Conservation (phyloP, 2,797 vertebrate genomes). For the Garrulus glandarius region DNA sequence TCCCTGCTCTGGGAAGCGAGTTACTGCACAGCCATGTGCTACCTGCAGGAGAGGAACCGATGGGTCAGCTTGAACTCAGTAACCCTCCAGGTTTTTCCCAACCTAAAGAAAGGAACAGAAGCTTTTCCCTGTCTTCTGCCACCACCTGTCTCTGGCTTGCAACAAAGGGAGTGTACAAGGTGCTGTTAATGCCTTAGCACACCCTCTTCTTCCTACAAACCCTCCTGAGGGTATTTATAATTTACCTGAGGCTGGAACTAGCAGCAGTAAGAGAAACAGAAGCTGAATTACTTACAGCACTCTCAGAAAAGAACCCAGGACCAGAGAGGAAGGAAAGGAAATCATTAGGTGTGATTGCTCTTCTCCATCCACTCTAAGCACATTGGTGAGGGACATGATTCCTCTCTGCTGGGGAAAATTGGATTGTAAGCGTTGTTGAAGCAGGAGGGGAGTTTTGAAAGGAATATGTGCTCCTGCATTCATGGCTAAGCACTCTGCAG, state of each 20-base stretch:
- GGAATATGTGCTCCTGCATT: constrained; percentile 1
- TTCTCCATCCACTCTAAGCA: constrained; percentile 28
- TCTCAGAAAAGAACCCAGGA: not conserved
- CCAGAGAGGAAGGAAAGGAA: constrained; percentile 26
- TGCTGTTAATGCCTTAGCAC: not conserved
- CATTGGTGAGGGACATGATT: constrained; percentile 47
- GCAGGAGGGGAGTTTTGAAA: constrained; percentile 55
- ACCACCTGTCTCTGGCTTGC: not conserved
- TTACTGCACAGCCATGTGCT: not conserved
- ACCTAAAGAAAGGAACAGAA: not conserved
- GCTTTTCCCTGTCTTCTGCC: not conserved
- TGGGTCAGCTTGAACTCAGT: accelerated
- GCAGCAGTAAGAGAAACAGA: not conserved
- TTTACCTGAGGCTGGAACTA: not conserved
- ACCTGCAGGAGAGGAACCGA: not conserved
- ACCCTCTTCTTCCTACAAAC: not conserved
- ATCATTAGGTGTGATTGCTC: constrained; percentile 53
- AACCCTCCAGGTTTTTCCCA: not conserved
- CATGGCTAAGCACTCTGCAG: not conserved
- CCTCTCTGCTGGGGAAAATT: constrained; percentile 48
- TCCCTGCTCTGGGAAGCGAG: not conserved
- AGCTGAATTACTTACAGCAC: not conserved
- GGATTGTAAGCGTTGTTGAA: constrained; percentile 49
- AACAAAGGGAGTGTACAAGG: not conserved
- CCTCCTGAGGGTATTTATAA: not conserved